Conservation (phyloP, 2,113 vertebrate genomes). For the Gymnogyps californianus region DNA sequence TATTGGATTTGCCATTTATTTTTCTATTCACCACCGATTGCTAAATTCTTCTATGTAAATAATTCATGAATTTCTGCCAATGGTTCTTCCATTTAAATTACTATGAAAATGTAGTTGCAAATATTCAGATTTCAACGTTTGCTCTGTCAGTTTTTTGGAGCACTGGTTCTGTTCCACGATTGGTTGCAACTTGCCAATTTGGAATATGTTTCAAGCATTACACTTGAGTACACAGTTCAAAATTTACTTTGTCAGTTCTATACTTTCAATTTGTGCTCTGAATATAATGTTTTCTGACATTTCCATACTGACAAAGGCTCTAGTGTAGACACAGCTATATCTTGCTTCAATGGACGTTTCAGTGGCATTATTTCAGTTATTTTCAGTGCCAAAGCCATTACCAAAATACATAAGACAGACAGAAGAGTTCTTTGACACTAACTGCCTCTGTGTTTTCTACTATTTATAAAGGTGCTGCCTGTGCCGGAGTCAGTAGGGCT, state of each 20-base stretch:
- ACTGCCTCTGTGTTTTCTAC: not conserved
- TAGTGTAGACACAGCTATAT: constrained; percentile 4
- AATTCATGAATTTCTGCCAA: constrained; percentile 66
- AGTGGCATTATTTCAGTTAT: constrained; percentile 11
- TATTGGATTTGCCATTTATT: constrained; percentile 58
- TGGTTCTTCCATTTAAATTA: constrained; percentile 51
- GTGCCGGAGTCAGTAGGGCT: not conserved
- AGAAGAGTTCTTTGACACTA: not conserved
- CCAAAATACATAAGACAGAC: not conserved
- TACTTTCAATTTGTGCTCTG: constrained; percentile 39
- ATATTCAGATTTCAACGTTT: constrained; percentile 61
- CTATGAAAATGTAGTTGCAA: constrained; percentile 45
- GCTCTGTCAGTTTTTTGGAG: constrained; percentile 41
- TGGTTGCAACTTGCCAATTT: constrained; percentile 50
- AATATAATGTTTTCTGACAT: constrained; percentile 59
- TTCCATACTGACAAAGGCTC: constrained; percentile 51
- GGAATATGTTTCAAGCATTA: constrained; percentile 39
- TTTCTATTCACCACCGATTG: constrained; percentile 51
- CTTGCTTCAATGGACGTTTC: constrained; percentile 2
- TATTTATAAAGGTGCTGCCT: not conserved
- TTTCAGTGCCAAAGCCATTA: constrained; percentile 5
- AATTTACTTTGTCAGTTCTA: constrained; percentile 59
- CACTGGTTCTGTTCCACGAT: constrained; percentile 24
- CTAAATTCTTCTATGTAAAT: constrained; percentile 56
- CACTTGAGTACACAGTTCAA: constrained; percentile 48